Base-by-base conservation (phyloP, 2,113 vertebrate genomes). In the Machaerirhynchus nigripectus region DNA sequence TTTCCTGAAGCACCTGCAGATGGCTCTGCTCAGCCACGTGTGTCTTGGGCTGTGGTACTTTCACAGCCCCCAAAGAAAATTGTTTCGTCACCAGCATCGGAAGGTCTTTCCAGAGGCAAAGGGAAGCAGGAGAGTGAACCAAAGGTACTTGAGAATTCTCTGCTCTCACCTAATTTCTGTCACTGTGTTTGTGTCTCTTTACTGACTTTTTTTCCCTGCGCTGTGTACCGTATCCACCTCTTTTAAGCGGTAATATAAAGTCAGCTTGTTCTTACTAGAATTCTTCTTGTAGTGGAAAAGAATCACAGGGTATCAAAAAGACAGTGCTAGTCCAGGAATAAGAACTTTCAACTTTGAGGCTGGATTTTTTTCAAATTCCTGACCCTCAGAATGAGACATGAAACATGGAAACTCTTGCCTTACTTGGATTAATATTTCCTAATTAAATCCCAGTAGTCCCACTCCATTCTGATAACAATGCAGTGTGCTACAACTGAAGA, bases 1-100 rank as follows among this genome's bases (percentile, higher is more conserved):
- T 95, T 97, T 90, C 81, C 90, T 96, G 96, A 92, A 96, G 82
- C 82, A 56, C 90, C 95, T 87, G 91, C 96, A 97, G 96, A 93
- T 89, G 96, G 92, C 86, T 96, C 95, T 94, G 84, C 97, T 90
- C 96, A 97, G 80, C 90, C 95, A 30, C 73, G 8, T 18, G 83
- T 95, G 33, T 96, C 97, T 79, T 96, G 95, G 96, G 96, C 97
- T 1, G 96, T 78, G 76, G 88, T 98, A 46, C 97, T 92, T 50
- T 88, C 97, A 9, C 93, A 98, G 79, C 59, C 94, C 46, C 86
- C 91, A 30, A 97, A 96, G 96, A 97, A 79, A 76, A 37, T 35
- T 80, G 24, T 89, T 91, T 95, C 93, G 26, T 90, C 95, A 88
- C 74, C 95, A 47, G 74, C 70, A 26, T 55, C 91, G 86, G 96